A percentile compares a stretch with the other conserved stretches of the same genome.
Evolutionary conservation across 2,113 vertebrate species (phyloP).

Genomic region (Pituophis catenifer): DNA sequence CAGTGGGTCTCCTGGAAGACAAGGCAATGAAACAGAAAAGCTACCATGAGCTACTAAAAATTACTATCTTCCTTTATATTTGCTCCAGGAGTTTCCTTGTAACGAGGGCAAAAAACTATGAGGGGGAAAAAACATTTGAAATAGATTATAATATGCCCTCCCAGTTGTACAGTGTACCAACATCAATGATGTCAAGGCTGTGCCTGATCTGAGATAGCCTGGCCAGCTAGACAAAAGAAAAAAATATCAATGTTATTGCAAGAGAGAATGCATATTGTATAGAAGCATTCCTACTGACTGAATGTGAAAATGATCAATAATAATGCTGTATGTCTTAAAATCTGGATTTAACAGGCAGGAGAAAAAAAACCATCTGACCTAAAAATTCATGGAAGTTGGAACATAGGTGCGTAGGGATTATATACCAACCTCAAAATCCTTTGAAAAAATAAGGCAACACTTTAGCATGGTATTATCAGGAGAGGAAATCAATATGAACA

Average conservation of each 20-base stretch:
- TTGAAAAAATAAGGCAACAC: not conserved
- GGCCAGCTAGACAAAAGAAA: not conserved
- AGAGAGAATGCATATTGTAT: not conserved
- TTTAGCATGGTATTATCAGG: not conserved
- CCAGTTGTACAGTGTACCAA: not conserved
- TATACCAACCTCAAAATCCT: conserved; percentile 1
- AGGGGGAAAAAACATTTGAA: not conserved
- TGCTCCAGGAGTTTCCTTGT: not conserved
- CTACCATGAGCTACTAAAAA: not conserved
- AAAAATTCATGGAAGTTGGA: rapidly evolving
- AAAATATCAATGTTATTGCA: conserved; percentile 4
- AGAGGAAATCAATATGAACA: not conserved
- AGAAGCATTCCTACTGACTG: conserved; percentile 14
- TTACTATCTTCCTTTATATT: too few species aligned
- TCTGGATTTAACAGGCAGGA: conserved; percentile 32
- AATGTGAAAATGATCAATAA: not conserved
- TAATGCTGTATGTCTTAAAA: not conserved
- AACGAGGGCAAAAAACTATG: not conserved
- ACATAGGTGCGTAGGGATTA: not conserved
- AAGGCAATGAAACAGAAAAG: not conserved
- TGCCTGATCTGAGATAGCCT: not conserved
- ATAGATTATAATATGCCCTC: not conserved
- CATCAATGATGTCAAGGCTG: not conserved
- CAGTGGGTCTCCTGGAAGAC: not conserved
- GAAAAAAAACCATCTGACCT: not conserved